These are phyloP conservation scores for Eolophus roseicapilla DNA, from an alignment of 2,113 vertebrate species.

Conservation along the genomic window DNA sequence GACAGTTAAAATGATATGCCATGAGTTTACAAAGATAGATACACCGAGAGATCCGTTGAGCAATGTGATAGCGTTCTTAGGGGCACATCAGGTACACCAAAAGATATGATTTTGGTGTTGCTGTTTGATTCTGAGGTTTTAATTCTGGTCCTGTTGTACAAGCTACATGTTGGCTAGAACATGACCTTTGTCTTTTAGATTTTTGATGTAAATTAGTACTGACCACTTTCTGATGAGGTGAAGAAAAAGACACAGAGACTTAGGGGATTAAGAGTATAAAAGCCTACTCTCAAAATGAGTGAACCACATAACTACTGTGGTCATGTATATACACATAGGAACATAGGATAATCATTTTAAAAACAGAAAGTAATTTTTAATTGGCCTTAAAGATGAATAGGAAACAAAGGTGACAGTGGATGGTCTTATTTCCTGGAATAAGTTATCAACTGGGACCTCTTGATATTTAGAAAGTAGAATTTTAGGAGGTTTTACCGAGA, in stretches of 20 bases:
- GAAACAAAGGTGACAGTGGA: not conserved
- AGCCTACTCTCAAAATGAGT: not conserved
- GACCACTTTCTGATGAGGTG: not conserved
- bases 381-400: not conserved
- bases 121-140: not conserved
- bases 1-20: not conserved
- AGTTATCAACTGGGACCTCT: not conserved
- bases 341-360: not conserved
- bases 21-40: not conserved
- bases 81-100: not conserved
- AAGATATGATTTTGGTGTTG: not conserved
- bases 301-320: not conserved
- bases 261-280: not conserved
- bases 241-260: not conserved
- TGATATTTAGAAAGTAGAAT: not conserved
- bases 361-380: not conserved
- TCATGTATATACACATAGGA: not conserved
- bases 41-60: not conserved
- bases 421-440: not conserved
- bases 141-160: not conserved
- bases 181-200: not conserved
- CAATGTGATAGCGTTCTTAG: not conserved
- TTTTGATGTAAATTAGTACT: not conserved
- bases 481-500: not conserved
- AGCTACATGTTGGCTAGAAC: rapidly evolving